A percentile compares a stretch with the other conserved stretches of the same genome.
Conservation (phyloP, 2,113 vertebrate species). For the Callorhinus ursinus region DNA sequence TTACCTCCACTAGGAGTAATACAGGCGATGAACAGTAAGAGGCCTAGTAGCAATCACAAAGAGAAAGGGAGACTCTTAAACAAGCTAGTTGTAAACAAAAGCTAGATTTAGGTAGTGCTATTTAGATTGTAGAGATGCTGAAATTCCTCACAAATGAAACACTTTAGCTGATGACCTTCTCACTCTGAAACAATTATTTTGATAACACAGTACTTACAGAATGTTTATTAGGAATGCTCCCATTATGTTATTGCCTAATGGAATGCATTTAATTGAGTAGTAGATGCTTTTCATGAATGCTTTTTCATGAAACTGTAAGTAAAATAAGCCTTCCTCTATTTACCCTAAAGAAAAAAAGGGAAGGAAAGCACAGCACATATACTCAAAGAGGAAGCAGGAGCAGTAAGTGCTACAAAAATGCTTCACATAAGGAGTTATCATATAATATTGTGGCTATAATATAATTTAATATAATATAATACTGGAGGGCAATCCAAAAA, state of each 20-base stretch:
- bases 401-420: neutral
- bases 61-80: neutral
- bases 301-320: neutral
- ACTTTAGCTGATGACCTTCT: neutral
- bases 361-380: neutral
- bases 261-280: neutral
- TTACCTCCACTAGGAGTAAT: neutral
- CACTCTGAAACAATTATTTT: neutral
- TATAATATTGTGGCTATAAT: no score
- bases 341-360: neutral
- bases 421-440: neutral
- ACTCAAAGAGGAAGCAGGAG: neutral
- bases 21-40: neutral
- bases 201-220: neutral
- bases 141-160: neutral
- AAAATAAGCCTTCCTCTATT: neutral
- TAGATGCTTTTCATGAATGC: neutral
- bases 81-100: conserved; percentile 6
- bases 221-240: neutral
- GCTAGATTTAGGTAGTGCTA: neutral
- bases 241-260: neutral
- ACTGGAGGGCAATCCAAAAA: neutral
- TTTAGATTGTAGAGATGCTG: neutral
- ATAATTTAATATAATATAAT: no score
- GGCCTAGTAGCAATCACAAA: neutral